Percentiles rank a stretch among this genome's conserved stretches.
Conservation (phyloP, 1,140 invertebrate genomes). For the Brachionus paranguensis region DNA sequence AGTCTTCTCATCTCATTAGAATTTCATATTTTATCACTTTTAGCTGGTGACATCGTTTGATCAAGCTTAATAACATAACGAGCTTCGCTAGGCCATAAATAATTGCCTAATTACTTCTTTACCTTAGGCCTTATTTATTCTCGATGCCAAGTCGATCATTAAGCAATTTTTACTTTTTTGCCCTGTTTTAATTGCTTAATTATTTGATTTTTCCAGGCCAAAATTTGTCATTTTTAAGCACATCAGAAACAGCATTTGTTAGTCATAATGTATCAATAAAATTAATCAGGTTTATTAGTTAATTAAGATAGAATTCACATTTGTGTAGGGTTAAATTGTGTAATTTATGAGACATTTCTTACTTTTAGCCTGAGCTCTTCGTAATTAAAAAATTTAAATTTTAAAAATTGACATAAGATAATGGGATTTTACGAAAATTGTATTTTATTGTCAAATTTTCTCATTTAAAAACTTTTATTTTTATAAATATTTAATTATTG, state of each 20-base stretch:
- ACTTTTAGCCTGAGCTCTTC: no score
- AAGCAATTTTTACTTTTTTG: neutral
- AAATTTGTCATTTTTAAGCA: neutral
- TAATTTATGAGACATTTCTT: no score
- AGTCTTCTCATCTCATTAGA: neutral
- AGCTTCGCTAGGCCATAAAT: slow-evolving; percentile 7
- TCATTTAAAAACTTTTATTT: no score
- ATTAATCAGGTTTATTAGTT: neutral
- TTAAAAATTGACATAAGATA: no score
- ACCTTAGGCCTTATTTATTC: neutral
- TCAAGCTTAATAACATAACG: neutral
- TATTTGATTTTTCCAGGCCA: neutral
- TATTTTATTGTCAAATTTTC: no score
- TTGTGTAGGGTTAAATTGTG: no score
- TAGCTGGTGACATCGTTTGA: slow-evolving; percentile 11
- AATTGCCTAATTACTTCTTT: slow-evolving; percentile 12
- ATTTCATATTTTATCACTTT: neutral
- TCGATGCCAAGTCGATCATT: neutral
- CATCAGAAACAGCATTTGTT: neutral
- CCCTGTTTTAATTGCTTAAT: slow-evolving; percentile 15
- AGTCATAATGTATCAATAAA: neutral
- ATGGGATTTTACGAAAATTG: no score
- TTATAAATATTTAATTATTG: no score
- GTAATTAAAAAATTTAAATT: no score
- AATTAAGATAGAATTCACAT: neutral